Conservation (phyloP, 2,113 vertebrate species). For the Carassius carassius region DNA sequence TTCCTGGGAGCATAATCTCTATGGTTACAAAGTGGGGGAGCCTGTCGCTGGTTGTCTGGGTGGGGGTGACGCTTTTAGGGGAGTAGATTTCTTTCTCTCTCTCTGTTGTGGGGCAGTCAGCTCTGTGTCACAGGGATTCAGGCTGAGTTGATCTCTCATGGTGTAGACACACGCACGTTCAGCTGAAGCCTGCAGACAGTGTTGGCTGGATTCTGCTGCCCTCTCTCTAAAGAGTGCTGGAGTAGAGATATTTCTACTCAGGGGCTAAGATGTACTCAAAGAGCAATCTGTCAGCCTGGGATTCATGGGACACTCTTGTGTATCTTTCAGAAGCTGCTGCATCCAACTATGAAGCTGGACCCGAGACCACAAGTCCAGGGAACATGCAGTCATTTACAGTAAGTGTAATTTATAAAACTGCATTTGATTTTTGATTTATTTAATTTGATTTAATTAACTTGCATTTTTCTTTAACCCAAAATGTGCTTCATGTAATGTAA, state of each 20-base stretch:
- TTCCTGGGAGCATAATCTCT: slow-evolving; percentile 61
- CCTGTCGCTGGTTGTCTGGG: slow-evolving; percentile 39
- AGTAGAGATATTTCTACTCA: not conserved
- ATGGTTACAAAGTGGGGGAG: slow-evolving; percentile 59
- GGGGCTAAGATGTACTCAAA: slow-evolving; percentile 58
- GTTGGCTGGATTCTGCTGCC: slow-evolving; percentile 11
- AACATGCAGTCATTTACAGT: slow-evolving; percentile 61
- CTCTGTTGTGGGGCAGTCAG: slow-evolving; percentile 18
- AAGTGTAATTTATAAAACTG: slow-evolving; percentile 24
- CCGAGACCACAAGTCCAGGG: slow-evolving; percentile 43
- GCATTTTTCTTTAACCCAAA: not conserved
- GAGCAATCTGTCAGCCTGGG: slow-evolving; percentile 53
- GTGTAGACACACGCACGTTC: slow-evolving; percentile 26
- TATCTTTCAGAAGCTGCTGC: slow-evolving; percentile 60
- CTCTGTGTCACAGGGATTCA: slow-evolving; percentile 43
- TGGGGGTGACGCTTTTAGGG: slow-evolving; percentile 51
- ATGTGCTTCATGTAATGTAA: not conserved
- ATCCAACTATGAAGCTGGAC: slow-evolving; percentile 45
- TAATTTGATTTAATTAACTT: not conserved
- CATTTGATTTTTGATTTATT: not conserved
- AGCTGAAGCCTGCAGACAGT: slow-evolving; percentile 38
- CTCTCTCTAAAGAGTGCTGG: not conserved
- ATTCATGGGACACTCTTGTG: slow-evolving; percentile 58
- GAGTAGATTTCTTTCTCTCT: slow-evolving; percentile 47
- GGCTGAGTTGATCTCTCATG: slow-evolving; percentile 31